phyloP scores from a whole-genome alignment of 2,113 vertebrate genomes.

The Pterocles orientalis region DNA sequence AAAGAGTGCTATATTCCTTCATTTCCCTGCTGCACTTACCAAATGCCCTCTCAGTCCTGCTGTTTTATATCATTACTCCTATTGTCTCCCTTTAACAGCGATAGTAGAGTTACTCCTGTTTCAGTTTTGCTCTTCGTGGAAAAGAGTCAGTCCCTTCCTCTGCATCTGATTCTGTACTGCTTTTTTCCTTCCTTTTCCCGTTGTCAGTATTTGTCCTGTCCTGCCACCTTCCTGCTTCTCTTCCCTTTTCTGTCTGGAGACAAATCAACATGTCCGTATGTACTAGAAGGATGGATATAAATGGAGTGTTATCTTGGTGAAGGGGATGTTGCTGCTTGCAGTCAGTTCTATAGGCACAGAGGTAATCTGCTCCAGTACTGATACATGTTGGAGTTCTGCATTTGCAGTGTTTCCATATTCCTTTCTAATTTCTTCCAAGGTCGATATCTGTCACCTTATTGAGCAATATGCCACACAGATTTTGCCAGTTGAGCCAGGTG shows the following conservation, averaged over 20 bases:
- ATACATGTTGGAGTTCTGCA: not conserved
- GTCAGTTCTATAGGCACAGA: not conserved
- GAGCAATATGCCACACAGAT: not conserved
- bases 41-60: not conserved
- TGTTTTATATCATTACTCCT: not conserved
- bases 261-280: not conserved
- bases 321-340: not conserved
- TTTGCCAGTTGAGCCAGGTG: not conserved
- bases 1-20: not conserved
- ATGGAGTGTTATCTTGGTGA: not conserved
- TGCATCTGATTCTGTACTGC: not conserved
- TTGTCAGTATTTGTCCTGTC: constrained; percentile 12
- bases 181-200: constrained; percentile 22
- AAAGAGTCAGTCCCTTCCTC: not conserved
- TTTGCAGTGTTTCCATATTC: not conserved
- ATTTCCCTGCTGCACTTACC: not conserved
- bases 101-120: not conserved
- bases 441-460: not conserved
- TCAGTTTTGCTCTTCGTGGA: not conserved
- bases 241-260: not conserved
- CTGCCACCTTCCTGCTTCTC: not conserved
- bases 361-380: not conserved
- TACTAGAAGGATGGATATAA: not conserved
- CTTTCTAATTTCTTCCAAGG: not conserved
- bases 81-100: not conserved